Evolutionary conservation across 1,140 invertebrate species (phyloP), one percentile per base, ranked within the genome.

Genomic region (Hirudo medicinalis): DNA sequence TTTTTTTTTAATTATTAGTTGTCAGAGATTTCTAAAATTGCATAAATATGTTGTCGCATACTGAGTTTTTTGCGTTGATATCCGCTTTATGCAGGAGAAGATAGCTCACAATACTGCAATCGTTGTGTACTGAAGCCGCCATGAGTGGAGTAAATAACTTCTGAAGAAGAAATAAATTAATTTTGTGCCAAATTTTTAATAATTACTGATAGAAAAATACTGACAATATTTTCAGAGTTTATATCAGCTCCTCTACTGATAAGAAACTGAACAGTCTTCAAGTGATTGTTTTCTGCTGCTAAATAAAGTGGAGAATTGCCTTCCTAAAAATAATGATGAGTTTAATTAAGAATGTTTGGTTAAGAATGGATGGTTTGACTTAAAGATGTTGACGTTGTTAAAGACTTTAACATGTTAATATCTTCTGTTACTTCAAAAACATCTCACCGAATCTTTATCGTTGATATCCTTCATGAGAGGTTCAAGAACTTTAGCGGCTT

Each of bases 191-290:
- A 25, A 32, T 63, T 63, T 63, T 63, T 8, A 63, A 63, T 63
- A n/a, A 63, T 25, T n/a, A n/a, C 22, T 32, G 57, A 63, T 13
- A 15, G 29, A 63, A 63, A 63, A 63, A 15, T 11, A 32, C 57
- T 22, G 22, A 63, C 57, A 63, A 63, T 74, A 66, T 69, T 72
- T 70, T 86, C 85, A 57, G 84, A 85, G 82, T 99, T 99, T 66
- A 98, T 96, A 80, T 97, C 99, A 0, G 95, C 95, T 83, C 97
- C 97, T 81, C 94, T 90, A 67, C 90, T 89, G n/a, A 99, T 83
- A 20, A 99, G 82, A 19, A 92, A 89, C 80, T 98, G 92, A 78
- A 93, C 95, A 0, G 97, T 91, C 81, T 93, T 82, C 19, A 83
- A 74, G 78, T 91, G 96, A 0, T 95, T 95, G 76, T 89, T 89